These are phyloP conservation scores for Hirundichthys speculiger DNA, from an alignment of 2,113 vertebrate species.

Conservation along the genomic window DNA sequence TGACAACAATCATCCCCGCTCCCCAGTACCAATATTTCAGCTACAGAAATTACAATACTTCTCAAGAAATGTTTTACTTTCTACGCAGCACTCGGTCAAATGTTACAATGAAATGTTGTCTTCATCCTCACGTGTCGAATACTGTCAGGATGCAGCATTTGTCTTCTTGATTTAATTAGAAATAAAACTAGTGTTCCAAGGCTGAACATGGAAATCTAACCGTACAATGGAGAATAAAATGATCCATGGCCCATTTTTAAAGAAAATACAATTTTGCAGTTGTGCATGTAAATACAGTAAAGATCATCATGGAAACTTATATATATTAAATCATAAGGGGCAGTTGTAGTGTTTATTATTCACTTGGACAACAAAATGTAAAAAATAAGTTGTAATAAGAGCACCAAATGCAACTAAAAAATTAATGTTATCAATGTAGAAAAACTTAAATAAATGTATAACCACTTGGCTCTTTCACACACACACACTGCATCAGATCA, in stretches of 20 bases:
- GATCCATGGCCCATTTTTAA: conserved; percentile 27
- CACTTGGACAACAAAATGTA: conserved; percentile 43
- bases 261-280: conserved; percentile 47
- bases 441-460: conserved; percentile 72
- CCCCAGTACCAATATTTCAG: conserved; percentile 69
- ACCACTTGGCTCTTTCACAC: conserved; percentile 61
- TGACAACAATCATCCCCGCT: conserved; percentile 73
- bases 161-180: conserved; percentile 31
- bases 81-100: conserved; percentile 64
- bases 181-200: conserved; percentile 51
- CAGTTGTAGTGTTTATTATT: conserved; percentile 72
- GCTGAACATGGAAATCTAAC: conserved; percentile 50
- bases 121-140: conserved; percentile 58
- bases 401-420: conserved; percentile 62
- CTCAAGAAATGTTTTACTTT: conserved; percentile 55
- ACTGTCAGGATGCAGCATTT: conserved; percentile 54
- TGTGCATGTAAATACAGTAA: conserved; percentile 35
- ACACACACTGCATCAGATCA: conserved; percentile 63
- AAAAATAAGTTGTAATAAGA: conserved; percentile 50
- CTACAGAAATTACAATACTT: conserved; percentile 76
- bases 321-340: conserved; percentile 38
- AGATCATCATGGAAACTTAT: conserved; percentile 36
- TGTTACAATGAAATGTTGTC: conserved; percentile 62
- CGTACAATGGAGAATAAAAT: conserved; percentile 43
- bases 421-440: conserved; percentile 39